phyloP scores from a whole-genome alignment of 37 sponge, comb jelly and placozoan species.

The Petrosia ficiformis region DNA sequence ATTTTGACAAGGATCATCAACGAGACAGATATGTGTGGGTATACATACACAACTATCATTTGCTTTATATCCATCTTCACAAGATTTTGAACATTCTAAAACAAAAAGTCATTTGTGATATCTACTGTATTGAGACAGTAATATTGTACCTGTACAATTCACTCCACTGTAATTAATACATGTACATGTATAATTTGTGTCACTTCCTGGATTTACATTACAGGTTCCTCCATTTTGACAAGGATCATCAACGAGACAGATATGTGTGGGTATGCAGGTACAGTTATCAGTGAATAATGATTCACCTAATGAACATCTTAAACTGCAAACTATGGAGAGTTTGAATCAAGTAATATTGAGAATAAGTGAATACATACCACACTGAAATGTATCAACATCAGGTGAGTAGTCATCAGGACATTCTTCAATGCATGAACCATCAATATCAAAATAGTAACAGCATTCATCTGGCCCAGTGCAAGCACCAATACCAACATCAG shows the following conservation, averaged over 20 bases:
- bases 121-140: neutral
- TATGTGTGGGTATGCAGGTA: neutral
- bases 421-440: too few species aligned
- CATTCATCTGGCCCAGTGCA: too few species aligned
- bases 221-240: neutral
- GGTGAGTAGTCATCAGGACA: too few species aligned
- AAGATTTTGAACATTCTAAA: neutral
- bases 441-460: too few species aligned
- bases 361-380: too few species aligned
- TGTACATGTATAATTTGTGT: neutral
- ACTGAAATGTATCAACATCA: too few species aligned
- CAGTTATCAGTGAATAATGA: neutral
- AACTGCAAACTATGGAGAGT: too few species aligned
- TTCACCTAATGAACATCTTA: neutral
- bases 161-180: neutral
- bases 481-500: too few species aligned
- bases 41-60: neutral
- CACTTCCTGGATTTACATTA: neutral
- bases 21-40: neutral
- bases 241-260: neutral
- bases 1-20: neutral
- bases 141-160: neutral
- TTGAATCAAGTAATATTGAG: too few species aligned
- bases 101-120: too few species aligned
- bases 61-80: neutral